These are phyloP conservation scores for Ceratosolen fusciceps DNA, from an alignment of 1,140 invertebrate genomes.

Conservation along the genomic window DNA sequence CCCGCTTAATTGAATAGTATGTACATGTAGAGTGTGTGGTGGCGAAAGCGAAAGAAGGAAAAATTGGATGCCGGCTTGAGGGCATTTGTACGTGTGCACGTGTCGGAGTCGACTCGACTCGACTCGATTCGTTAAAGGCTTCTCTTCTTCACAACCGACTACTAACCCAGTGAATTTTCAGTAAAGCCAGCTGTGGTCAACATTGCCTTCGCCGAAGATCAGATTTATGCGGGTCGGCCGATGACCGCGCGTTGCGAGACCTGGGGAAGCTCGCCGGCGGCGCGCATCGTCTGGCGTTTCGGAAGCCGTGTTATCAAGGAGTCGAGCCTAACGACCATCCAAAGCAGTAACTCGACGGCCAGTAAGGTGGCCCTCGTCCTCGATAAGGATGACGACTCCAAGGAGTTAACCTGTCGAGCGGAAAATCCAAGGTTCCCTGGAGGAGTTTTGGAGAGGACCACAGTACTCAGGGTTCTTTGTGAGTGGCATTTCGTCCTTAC, in stretches of 20 bases:
- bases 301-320: conserved; percentile 77
- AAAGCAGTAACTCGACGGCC: conserved; percentile 79
- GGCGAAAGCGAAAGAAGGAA: no score
- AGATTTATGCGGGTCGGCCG: conserved; percentile 75
- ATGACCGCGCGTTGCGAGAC: conserved; percentile 79
- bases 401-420: conserved; percentile 87
- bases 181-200: conserved; percentile 81
- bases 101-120: no score
- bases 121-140: no score
- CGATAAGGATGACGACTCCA: conserved; percentile 83
- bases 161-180: conserved; percentile 56
- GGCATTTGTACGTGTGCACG: no score
- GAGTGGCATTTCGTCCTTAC: conserved; percentile 66
- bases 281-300: conserved; percentile 80
- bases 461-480: conserved; percentile 87
- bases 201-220: conserved; percentile 75
- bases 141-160: no score
- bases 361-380: conserved; percentile 83
- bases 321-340: conserved; percentile 68
- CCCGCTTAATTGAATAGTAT: no score
- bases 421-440: conserved; percentile 90
- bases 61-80: no score
- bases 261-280: conserved; percentile 81
- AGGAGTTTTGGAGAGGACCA: conserved; percentile 82
- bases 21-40: no score